Evolutionary conservation across 2,888 invertebrate species (phyloP).

Genomic region (Himalopsyche kuldschensis): DNA sequence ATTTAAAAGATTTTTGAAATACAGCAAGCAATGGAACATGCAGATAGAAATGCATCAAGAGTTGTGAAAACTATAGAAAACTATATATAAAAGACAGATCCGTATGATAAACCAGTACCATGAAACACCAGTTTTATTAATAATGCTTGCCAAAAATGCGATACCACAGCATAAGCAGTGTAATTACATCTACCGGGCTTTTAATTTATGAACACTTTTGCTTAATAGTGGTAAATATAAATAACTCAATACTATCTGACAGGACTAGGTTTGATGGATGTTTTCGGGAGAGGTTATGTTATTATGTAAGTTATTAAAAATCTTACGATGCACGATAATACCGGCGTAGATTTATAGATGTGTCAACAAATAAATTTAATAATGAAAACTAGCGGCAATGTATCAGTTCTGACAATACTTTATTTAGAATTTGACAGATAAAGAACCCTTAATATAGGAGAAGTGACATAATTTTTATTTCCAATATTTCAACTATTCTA

Average conservation of each 20-base stretch:
- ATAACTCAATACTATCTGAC: background rate
- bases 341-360: background rate
- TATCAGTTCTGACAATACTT: background rate
- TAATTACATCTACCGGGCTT: too few species aligned
- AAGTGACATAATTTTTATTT: slow-evolving; percentile 17
- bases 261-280: background rate
- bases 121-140: too few species aligned
- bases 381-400: background rate
- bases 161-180: too few species aligned
- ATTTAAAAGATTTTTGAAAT: too few species aligned
- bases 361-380: background rate
- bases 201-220: too few species aligned
- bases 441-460: background rate
- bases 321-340: background rate
- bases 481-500: background rate
- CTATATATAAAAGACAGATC: too few species aligned
- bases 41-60: too few species aligned
- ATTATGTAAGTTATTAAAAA: slow-evolving; percentile 25
- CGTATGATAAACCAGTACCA: too few species aligned
- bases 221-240: too few species aligned
- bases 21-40: too few species aligned
- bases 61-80: too few species aligned
- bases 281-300: slow-evolving; percentile 26
- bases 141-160: too few species aligned
- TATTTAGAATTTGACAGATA: slow-evolving; percentile 27